Evolutionary conservation across 2,797 vertebrate genomes (phyloP), one percentile per base, ranked within the genome.

Genomic region (Thaleichthys pacificus): DNA sequence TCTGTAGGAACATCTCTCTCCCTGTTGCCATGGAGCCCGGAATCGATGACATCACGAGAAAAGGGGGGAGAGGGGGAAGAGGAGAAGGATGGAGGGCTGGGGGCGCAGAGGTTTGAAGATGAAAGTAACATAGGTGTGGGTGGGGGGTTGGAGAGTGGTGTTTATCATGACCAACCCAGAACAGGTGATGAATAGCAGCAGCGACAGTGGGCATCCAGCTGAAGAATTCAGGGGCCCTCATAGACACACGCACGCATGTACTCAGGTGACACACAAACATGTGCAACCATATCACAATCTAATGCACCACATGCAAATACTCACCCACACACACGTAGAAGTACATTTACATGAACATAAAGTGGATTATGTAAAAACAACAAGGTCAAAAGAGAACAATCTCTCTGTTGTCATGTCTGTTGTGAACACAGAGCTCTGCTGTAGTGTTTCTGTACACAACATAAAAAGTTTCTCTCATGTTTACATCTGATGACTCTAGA

Each of bases 11-110:
- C 82, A 89, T 85, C 85, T 85, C 78, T 77, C 77, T 21, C 3
- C 76, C 66, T 86, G 93, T 94, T 94, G 91, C 92, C 88, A 94
- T 94, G 92, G 93, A 83, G 88, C 86, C 82, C 26, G 12, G 82
- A 88, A 85, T 83, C 83, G 80, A 86, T 93, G 91, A 93, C 92
- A 90, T 94, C 92, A 92, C 77, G 5, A 79, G 64, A 68, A 64
- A 56, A 54, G n/a, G 72, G 14, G 66, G 49, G 49, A 4, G 47
- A 51, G 38, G 65, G 49, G 14, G 42, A 51, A 24, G 65, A 66
- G 47, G 65, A 51, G 49, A 66, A 47, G 42, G 42, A 47, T 60
- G 70, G 63, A n/a, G 47, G 71, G 69, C 21, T 61, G 74, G 42
- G 42, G 28, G 35, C 61, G 12, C 2, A 1, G 42, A 51, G 65